These are phyloP conservation scores for Chaenocephalus aceratus DNA, from an alignment of 2,113 vertebrate genomes.

Conservation along the genomic window DNA sequence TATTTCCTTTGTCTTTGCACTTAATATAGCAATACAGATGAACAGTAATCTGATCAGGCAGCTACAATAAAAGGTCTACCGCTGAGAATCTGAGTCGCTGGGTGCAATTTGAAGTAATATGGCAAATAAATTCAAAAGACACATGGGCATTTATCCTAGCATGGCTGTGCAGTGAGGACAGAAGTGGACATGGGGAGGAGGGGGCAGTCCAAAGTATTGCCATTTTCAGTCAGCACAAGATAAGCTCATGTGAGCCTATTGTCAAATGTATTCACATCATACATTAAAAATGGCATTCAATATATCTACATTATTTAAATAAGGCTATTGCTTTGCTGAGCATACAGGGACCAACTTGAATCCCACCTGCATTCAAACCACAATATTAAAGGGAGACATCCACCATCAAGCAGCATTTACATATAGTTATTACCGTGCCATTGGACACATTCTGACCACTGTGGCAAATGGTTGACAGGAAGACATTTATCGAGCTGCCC, in stretches of 20 bases:
- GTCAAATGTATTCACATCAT: conserved; percentile 66
- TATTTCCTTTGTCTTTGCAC: conserved; percentile 21
- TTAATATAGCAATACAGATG: conserved; percentile 16
- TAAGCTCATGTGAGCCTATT: conserved; percentile 38
- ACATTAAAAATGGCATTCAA: conserved; percentile 64
- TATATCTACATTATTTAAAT: conserved; percentile 68
- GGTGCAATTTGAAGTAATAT: conserved; percentile 42
- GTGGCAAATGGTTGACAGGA: not conserved
- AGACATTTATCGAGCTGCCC: not conserved
- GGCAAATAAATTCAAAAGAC: conserved; percentile 45
- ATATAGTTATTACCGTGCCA: conserved; percentile 45
- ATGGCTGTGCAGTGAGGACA: not conserved
- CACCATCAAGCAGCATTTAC: conserved; percentile 49
- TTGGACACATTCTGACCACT: conserved; percentile 28
- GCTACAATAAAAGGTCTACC: conserved; percentile 15
- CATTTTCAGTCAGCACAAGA: conserved; percentile 49
- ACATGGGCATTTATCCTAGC: conserved; percentile 22
- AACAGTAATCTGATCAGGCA: conserved; percentile 38
- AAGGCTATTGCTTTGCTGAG: conserved; percentile 36
- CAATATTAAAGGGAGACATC: conserved; percentile 41
- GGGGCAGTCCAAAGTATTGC: conserved; percentile 20
- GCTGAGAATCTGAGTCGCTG: conserved; percentile 30
- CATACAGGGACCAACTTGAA: conserved; percentile 9
- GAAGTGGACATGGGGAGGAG: not conserved
- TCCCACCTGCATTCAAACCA: conserved; percentile 42